A percentile compares a stretch with the other conserved stretches of the same genome.
phyloP scores from a whole-genome alignment of 2,797 vertebrate genomes.

The Characodon lateralis region DNA sequence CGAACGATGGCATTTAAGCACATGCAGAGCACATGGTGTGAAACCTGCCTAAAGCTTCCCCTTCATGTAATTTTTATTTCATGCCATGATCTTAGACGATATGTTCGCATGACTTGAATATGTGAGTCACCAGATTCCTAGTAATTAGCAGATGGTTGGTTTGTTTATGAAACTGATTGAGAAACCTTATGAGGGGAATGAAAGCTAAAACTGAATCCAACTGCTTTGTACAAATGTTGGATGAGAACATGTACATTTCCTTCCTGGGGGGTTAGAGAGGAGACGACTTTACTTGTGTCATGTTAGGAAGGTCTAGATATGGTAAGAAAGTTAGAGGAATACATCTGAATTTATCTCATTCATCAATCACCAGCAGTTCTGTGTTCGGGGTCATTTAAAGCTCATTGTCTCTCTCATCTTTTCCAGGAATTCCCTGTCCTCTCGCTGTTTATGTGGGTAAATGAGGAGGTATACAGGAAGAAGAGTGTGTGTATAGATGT shows the following conservation, averaged over 20 bases:
- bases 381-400: constrained; percentile 71
- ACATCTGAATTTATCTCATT: constrained; percentile 71
- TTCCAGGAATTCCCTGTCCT: constrained; percentile 54
- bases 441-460: constrained; percentile 31
- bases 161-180: constrained; percentile 20
- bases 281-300: constrained; percentile 63
- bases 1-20: neutral
- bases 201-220: constrained; percentile 38
- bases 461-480: constrained; percentile 8
- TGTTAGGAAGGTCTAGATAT: constrained; percentile 54
- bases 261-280: constrained; percentile 30
- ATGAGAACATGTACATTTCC: constrained; percentile 41
- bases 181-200: constrained; percentile 18
- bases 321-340: constrained; percentile 37
- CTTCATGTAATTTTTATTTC: constrained; percentile 26
- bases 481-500: constrained; percentile 20
- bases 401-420: constrained; percentile 66
- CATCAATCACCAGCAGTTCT: constrained; percentile 71
- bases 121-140: constrained; percentile 35
- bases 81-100: constrained; percentile 28
- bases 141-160: constrained; percentile 7
- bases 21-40: neutral
- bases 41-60: constrained; percentile 19
- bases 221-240: constrained; percentile 13
- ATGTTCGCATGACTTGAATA: constrained; percentile 27